A percentile compares a stretch with the other conserved stretches of the same genome.
phyloP scores from a whole-genome alignment of 1,140 invertebrate genomes.

The Brachionus angularis region DNA sequence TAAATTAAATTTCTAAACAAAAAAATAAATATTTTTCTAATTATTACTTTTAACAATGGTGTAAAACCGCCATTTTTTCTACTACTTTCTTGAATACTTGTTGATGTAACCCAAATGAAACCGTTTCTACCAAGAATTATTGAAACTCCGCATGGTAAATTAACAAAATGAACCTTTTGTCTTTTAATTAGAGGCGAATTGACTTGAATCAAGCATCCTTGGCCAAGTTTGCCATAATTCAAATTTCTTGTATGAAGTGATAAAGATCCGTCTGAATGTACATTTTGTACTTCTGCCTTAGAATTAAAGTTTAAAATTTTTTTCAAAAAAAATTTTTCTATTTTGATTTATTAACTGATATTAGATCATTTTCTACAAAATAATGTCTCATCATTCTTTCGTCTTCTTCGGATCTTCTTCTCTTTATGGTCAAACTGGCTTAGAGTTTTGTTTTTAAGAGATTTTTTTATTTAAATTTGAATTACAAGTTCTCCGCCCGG shows the following conservation, averaged over 20 bases:
- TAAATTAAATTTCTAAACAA: neutral
- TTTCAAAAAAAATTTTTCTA: neutral
- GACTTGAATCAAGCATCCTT: constrained; percentile 84
- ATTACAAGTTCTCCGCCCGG: constrained; percentile 86
- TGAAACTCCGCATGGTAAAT: constrained; percentile 79
- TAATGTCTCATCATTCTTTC: constrained; percentile 93
- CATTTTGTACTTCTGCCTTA: constrained; percentile 81
- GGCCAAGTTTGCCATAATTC: constrained; percentile 88
- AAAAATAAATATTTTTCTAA: neutral
- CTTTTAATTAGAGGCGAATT: constrained; percentile 85
- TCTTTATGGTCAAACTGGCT: too few relatives aligned
- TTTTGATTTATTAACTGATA: constrained; percentile 66
- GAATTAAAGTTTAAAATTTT: neutral
- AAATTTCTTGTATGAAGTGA: constrained; percentile 90
- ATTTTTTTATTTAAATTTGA: neutral
- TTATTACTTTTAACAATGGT: constrained; percentile 1
- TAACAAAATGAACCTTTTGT: constrained; percentile 92
- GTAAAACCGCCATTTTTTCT: constrained; percentile 67
- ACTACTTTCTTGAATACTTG: constrained; percentile 67
- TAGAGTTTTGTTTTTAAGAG: too few relatives aligned
- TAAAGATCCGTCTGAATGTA: constrained; percentile 81
- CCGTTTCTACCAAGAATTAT: constrained; percentile 95
- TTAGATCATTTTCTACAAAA: constrained; percentile 80
- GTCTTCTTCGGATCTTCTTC: constrained; percentile 87
- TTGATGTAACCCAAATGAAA: constrained; percentile 86